phyloP scores from a whole-genome alignment of 2,888 invertebrate species.

The Mamestra brassicae region DNA sequence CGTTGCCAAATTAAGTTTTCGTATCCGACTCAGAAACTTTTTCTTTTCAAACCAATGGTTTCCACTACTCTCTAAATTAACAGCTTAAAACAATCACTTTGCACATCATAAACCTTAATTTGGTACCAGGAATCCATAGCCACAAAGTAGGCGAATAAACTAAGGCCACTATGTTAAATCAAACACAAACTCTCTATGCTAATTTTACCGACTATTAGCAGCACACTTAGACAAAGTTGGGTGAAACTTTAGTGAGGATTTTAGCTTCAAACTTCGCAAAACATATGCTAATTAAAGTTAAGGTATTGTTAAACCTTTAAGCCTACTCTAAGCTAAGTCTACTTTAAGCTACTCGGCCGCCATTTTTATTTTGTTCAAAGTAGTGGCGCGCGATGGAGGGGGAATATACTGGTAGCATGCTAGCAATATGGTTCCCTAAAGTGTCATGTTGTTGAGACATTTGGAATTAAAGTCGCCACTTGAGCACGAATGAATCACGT shows the following conservation, averaged over 20 bases:
- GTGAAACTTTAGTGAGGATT: constrained; percentile 27
- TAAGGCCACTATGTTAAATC: constrained; percentile 22
- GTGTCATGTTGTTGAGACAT: no score
- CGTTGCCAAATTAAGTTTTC: neutral
- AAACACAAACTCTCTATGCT: constrained; percentile 44
- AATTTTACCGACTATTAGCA: constrained; percentile 42
- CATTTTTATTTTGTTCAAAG: no score
- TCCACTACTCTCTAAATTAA: neutral
- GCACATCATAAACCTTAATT: neutral
- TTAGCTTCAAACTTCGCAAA: constrained; percentile 21
- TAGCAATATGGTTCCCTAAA: no score
- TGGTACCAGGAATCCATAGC: constrained; percentile 24
- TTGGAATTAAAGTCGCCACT: no score
- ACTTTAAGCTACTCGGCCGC: no score
- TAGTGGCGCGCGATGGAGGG: no score
- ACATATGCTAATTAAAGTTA: constrained; percentile 33
- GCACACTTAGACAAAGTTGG: constrained; percentile 6
- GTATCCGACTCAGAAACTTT: neutral
- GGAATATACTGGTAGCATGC: no score
- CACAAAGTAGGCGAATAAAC: neutral
- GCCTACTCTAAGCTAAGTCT: no score
- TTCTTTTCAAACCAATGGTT: neutral
- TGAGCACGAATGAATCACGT: no score
- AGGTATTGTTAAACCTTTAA: neutral
- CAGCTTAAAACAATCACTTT: constrained; percentile 5